A percentile compares a stretch with the other conserved stretches of the same genome.
phyloP scores from a whole-genome alignment of 92 coral and sea anemone species.

The Palythoa caribaeorum region DNA sequence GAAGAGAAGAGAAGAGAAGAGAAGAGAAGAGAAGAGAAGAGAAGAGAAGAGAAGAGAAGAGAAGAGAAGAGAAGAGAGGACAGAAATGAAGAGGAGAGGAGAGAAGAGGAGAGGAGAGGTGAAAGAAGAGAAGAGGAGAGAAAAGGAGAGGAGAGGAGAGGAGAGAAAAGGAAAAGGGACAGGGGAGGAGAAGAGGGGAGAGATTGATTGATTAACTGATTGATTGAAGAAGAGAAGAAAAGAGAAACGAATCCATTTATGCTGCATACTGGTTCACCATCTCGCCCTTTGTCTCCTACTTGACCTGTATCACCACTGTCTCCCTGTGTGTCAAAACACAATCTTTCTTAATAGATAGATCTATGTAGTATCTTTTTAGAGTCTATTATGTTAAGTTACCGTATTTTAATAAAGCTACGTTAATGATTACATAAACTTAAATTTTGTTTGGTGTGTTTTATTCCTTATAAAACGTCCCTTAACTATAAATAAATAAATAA shows the following conservation, averaged over 20 bases:
- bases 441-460: too few relatives aligned
- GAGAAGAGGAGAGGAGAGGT: background rate
- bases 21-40: background rate
- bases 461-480: too few relatives aligned
- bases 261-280: background rate
- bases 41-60: background rate
- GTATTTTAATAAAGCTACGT: background rate
- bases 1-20: too few relatives aligned
- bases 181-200: background rate
- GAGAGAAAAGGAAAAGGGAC: background rate
- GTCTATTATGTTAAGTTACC: background rate
- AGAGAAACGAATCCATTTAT: background rate
- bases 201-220: too few relatives aligned
- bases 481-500: too few relatives aligned
- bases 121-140: background rate
- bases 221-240: background rate
- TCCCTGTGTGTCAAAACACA: background rate
- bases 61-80: background rate
- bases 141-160: background rate
- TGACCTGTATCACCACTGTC: background rate
- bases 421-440: too few relatives aligned
- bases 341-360: background rate
- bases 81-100: background rate
- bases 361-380: background rate
- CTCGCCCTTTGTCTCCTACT: background rate